These are phyloP conservation scores for Ctenomys sociabilis DNA, from an alignment of 2,113 vertebrate genomes.

Conservation along the genomic window DNA sequence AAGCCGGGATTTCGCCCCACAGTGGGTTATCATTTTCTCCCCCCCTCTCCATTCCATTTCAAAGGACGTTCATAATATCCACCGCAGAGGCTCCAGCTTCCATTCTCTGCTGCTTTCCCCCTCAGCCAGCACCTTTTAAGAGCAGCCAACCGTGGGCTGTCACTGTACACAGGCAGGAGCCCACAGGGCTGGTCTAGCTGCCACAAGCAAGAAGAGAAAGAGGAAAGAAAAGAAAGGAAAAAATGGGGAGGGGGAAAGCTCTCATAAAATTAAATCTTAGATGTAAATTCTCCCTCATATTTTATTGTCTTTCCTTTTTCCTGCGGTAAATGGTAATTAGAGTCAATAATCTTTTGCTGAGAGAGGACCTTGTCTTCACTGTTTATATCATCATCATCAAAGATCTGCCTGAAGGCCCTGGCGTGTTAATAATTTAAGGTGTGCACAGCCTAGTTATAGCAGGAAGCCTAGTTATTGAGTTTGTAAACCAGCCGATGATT, in stretches of 20 bases:
- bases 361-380: constrained; percentile 97
- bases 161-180: constrained; percentile 27
- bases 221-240: constrained; percentile 56
- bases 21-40: constrained; percentile 85
- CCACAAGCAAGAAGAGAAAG: constrained; percentile 73
- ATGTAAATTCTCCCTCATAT: constrained; percentile 89
- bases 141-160: constrained; percentile 75
- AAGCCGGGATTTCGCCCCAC: constrained; percentile 83
- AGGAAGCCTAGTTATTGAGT: constrained; percentile 98
- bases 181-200: neutral
- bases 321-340: constrained; percentile 97
- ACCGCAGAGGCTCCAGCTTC: constrained; percentile 77
- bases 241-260: constrained; percentile 80
- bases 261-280: constrained; percentile 89
- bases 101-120: constrained; percentile 70
- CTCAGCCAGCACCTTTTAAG: constrained; percentile 83
- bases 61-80: constrained; percentile 82
- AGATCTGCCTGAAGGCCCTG: constrained; percentile 96
- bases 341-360: constrained; percentile 99
- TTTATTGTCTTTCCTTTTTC: constrained; percentile 90
- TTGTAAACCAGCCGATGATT: constrained; percentile 99
- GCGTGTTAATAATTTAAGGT: constrained; percentile 99
- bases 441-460: constrained; percentile 94
- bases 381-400: constrained; percentile 97
- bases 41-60: constrained; percentile 85